Evolutionary conservation across 2,888 invertebrate genomes (phyloP).

Genomic region (Eupithecia vulgata): DNA sequence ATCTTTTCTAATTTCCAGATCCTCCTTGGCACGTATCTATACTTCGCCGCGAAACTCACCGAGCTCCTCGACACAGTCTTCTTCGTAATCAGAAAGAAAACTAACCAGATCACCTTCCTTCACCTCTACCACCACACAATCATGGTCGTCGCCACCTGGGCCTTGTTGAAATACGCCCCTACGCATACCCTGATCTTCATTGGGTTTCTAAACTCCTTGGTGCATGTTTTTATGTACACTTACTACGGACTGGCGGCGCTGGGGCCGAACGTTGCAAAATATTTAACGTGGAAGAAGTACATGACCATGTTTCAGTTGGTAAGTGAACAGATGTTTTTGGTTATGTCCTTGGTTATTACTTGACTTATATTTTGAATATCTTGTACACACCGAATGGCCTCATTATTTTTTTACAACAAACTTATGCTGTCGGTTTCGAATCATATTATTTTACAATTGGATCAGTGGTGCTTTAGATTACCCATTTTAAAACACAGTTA

Average conservation of each 20-base stretch:
- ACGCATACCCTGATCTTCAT: constrained; percentile 89
- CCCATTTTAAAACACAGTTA: no score
- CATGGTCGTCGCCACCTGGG: constrained; percentile 90
- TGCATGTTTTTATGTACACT: constrained; percentile 92
- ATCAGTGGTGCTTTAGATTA: background rate
- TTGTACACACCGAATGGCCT: background rate
- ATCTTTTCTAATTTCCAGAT: constrained; percentile 60
- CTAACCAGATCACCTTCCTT: constrained; percentile 92
- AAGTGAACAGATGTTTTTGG: constrained; percentile 50
- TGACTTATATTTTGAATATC: background rate
- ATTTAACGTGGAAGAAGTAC: constrained; percentile 93
- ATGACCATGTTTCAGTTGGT: constrained; percentile 92
- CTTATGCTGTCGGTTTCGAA: background rate
- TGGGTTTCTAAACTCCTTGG: constrained; percentile 88
- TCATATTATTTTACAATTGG: background rate
- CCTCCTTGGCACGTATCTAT: constrained; percentile 84
- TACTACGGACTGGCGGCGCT: constrained; percentile 91
- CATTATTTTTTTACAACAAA: background rate
- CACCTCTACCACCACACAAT: constrained; percentile 94
- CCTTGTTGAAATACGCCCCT: constrained; percentile 88
- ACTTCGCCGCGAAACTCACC: constrained; percentile 89
- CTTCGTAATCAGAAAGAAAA: constrained; percentile 92
- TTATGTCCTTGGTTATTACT: background rate
- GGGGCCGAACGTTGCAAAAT: constrained; percentile 89
- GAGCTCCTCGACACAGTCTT: constrained; percentile 93